These are phyloP conservation scores for Ochropacha duplaris DNA, from an alignment of 2,888 invertebrate genomes.

Conservation along the genomic window DNA sequence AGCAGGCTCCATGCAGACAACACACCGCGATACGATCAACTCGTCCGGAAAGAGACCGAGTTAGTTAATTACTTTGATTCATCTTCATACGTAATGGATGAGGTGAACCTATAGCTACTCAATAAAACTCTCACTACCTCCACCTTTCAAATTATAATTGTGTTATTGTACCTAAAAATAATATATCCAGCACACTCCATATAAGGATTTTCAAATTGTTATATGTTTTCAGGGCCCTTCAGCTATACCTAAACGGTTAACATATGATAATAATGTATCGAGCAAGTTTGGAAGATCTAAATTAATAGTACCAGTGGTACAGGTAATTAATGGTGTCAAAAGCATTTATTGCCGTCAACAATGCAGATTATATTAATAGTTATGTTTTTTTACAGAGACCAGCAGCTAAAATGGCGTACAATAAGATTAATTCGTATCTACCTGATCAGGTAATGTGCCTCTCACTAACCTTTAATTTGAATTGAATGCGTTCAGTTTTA, in stretches of 20 bases:
- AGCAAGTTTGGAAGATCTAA: conserved; percentile 30
- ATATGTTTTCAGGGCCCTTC: conserved; percentile 38
- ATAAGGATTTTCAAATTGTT: background rate
- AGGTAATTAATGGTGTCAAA: conserved; percentile 28
- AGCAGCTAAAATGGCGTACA: conserved; percentile 19
- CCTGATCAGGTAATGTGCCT: conserved; percentile 45
- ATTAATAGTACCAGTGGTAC: conserved; percentile 42
- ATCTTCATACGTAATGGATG: too few species aligned
- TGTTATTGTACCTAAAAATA: too few species aligned
- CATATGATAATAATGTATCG: conserved; percentile 16
- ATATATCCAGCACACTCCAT: background rate
- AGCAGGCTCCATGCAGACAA: conserved; percentile 21
- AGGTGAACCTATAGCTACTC: too few species aligned
- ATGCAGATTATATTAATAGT: background rate
- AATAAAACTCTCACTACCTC: too few species aligned
- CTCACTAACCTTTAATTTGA: background rate
- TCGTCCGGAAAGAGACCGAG: conserved; percentile 41
- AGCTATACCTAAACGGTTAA: conserved; percentile 33
- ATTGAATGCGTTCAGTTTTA: too few species aligned
- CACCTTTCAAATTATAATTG: too few species aligned
- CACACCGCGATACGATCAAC: conserved; percentile 20
- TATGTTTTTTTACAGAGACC: conserved; percentile 22
- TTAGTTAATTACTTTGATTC: too few species aligned
- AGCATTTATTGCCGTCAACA: background rate
- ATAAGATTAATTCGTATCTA: conserved; percentile 23